Base-by-base conservation (phyloP, 2,113 vertebrate genomes). In the Corvus moneduloides region DNA sequence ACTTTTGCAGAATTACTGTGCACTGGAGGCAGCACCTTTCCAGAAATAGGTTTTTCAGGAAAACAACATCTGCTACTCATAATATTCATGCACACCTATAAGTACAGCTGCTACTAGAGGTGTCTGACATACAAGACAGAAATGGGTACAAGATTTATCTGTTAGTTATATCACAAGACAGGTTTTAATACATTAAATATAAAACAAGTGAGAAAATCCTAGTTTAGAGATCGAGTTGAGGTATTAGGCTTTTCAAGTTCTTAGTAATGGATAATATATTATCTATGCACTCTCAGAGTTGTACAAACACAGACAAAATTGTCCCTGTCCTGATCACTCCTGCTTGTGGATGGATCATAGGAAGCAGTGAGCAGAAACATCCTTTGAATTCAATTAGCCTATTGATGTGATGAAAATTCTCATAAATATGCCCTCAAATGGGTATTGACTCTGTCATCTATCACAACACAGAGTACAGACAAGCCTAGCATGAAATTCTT, bases 401-500 rank as follows among this genome's bases (percentile, higher is more conserved):
- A 39, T 21, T 86, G 82, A 68, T 82, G 32, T 77, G 64, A 69
- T 82, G 27, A 94, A 33, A 82, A 87, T 71, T 78, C 52, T 87
- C 67, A 43, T 48, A 91, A 91, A 79, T 68, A 64, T 30, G 52
- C 49, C 58, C 37, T 91, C 75, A 56, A 62, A 78, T 32, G n/a
- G 49, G 35, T 54, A 82, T 43, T 79, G 66, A 22, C 56, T 84
- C 22, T 64, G 66, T 51, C 52, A 33, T 35, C 62, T 68, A 33
- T 84, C 84, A 81, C 41, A 87, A 39, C 10, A 52, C 26, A 48
- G 66, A 84, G 66, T 39, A 91, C 33, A 93, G 69, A 35, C 39
- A 84, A 91, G 37, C 52, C 80, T 81, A 84, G 55, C 74, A 84
- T 39, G 39, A 89, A 93, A 86, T 91, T 89, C 84, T 82, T 91